Percentiles rank a stretch among this genome's conserved stretches.
phyloP scores from a whole-genome alignment of 2,888 invertebrate species.

The Cataglyphis rosenhaueri region DNA sequence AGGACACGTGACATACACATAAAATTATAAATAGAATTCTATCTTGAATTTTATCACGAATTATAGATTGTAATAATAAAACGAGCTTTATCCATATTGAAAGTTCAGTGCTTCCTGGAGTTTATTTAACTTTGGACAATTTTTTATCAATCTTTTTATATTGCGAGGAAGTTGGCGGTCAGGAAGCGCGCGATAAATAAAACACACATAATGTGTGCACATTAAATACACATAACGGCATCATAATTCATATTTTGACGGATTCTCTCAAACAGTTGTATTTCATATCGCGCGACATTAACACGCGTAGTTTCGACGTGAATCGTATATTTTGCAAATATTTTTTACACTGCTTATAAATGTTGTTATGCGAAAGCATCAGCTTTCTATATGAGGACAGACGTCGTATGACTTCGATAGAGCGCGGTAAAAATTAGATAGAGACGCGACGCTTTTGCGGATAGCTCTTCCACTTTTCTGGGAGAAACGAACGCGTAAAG shows the following conservation, averaged over 20 bases:
- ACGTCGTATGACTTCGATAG: no score
- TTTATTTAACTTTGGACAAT: not conserved
- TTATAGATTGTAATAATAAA: not conserved
- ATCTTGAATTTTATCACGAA: not conserved
- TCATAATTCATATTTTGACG: not conserved
- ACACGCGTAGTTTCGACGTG: not conserved
- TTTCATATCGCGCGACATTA: not conserved
- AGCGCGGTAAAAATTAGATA: no score
- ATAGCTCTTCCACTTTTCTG: no score
- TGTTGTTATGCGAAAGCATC: no score
- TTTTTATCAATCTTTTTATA: not conserved
- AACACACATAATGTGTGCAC: not conserved
- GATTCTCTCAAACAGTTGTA: not conserved
- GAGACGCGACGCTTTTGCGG: no score
- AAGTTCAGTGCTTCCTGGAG: not conserved
- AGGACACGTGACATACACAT: not conserved
- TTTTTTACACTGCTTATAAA: not conserved
- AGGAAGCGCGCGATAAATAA: not conserved
- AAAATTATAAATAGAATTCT: not conserved
- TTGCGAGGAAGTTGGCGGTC: constrained; percentile 16
- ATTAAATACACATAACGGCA: not conserved
- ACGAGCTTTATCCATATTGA: not conserved
- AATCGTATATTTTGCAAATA: not conserved
- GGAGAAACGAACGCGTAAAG: no score
- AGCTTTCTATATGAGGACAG: no score